Conservation (phyloP, 2,797 vertebrate genomes). For the Garrulus glandarius region DNA sequence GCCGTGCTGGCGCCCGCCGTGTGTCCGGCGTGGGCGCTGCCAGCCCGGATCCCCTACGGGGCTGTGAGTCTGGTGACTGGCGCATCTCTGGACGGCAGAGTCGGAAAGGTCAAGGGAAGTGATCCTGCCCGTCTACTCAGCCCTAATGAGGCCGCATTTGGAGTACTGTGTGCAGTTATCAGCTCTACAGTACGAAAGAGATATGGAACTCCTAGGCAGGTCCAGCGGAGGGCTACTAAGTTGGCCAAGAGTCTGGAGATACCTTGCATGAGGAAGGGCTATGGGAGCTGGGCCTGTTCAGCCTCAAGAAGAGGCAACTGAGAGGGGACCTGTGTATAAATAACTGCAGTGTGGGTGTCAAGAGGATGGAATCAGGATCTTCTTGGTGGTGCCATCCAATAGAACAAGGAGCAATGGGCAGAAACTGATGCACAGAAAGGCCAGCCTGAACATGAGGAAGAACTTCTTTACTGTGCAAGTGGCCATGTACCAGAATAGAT, state of each 20-base stretch:
- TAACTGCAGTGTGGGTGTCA: not conserved
- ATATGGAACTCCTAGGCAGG: not conserved
- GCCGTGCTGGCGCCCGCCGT: not conserved
- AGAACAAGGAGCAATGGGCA: not conserved
- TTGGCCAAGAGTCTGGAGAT: not conserved
- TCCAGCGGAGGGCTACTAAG: not conserved
- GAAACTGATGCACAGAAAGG: not conserved
- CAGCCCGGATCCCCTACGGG: accelerated
- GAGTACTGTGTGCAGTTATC: not conserved
- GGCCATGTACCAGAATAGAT: not conserved
- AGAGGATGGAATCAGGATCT: not conserved
- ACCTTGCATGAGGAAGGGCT: not conserved
- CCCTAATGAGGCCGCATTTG: not conserved
- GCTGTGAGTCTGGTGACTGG: not conserved
- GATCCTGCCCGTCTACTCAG: not conserved
- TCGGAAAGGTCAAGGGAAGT: not conserved
- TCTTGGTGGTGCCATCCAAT: not conserved
- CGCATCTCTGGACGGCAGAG: not conserved
- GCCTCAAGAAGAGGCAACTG: not conserved
- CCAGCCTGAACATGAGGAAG: not conserved
- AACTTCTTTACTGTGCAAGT: not conserved
- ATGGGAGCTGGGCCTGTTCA: not conserved
- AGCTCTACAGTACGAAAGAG: not conserved
- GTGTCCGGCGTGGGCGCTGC: not conserved
- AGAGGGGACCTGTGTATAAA: not conserved